Evolutionary conservation across 2,113 vertebrate genomes (phyloP).

Genomic region (Tetrao urogallus): DNA sequence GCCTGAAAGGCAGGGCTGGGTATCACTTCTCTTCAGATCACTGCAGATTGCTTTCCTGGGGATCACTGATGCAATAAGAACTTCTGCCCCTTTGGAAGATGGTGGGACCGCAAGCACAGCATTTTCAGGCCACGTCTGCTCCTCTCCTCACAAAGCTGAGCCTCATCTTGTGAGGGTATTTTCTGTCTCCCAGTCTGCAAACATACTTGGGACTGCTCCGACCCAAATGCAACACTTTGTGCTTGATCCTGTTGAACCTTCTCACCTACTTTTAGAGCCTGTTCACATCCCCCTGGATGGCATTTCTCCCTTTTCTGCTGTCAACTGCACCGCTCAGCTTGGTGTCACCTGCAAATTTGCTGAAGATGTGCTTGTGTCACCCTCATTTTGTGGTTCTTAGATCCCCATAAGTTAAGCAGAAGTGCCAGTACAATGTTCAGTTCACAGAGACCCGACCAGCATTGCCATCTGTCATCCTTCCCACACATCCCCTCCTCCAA

Average conservation of each 20-base stretch:
- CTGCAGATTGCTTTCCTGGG: background rate
- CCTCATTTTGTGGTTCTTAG: background rate
- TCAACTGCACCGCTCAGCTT: no score
- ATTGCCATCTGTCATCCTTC: background rate
- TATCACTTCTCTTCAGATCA: background rate
- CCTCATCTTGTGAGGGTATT: background rate
- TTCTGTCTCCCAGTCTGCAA: no score
- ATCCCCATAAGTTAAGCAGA: background rate
- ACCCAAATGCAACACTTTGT: no score
- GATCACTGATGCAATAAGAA: background rate
- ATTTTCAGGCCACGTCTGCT: background rate
- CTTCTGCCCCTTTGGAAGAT: background rate
- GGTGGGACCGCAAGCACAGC: background rate
- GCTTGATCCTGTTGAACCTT: no score
- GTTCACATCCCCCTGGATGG: no score
- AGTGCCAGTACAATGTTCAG: background rate
- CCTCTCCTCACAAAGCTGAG: fast-evolving
- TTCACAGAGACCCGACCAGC: fast-evolving
- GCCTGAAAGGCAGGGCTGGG: background rate
- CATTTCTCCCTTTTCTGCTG: no score
- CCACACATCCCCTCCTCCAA: background rate
- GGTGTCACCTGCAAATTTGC: no score
- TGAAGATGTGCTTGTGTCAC: background rate
- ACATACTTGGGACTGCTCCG: no score
- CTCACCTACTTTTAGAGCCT: no score